Conservation (phyloP, 1,140 invertebrate species). For the Pentalonia nigronervosa region DNA sequence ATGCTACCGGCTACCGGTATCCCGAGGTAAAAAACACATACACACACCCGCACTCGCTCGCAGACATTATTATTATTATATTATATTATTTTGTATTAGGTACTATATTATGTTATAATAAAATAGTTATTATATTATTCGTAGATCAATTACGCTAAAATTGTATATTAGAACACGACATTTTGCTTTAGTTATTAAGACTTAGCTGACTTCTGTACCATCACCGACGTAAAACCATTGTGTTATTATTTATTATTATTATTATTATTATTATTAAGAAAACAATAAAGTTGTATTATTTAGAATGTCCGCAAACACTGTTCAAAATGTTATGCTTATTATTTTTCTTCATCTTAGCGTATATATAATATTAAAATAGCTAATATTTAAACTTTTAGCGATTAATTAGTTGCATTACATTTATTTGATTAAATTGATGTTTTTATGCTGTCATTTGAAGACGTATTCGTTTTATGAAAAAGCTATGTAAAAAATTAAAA, state of each 20-base stretch:
- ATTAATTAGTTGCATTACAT: background rate
- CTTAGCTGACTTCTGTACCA: background rate
- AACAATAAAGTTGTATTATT: background rate
- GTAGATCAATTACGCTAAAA: slow-evolving; percentile 12
- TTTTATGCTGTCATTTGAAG: background rate
- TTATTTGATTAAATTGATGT: no score
- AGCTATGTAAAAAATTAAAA: background rate
- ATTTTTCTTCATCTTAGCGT: background rate
- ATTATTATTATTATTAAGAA: slow-evolving; percentile 24
- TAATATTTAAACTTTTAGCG: background rate
- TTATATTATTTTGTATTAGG: background rate
- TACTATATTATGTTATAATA: background rate
- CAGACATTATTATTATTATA: slow-evolving; percentile 11
- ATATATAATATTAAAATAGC: background rate
- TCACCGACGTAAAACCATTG: background rate
- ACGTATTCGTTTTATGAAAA: background rate
- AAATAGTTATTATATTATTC: background rate
- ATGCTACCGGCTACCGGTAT: slow-evolving; percentile 18
- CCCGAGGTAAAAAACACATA: slow-evolving; percentile 44
- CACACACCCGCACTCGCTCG: background rate
- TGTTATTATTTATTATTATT: slow-evolving; percentile 1
- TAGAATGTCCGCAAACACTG: background rate
- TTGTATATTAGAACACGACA: background rate
- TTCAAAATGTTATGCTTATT: slow-evolving; percentile 6
- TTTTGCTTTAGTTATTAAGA: background rate